A percentile compares a stretch with the other conserved stretches of the same genome.
Evolutionary conservation across 2,797 vertebrate species (phyloP).

Genomic region (Triplophysa yarkandensis): DNA sequence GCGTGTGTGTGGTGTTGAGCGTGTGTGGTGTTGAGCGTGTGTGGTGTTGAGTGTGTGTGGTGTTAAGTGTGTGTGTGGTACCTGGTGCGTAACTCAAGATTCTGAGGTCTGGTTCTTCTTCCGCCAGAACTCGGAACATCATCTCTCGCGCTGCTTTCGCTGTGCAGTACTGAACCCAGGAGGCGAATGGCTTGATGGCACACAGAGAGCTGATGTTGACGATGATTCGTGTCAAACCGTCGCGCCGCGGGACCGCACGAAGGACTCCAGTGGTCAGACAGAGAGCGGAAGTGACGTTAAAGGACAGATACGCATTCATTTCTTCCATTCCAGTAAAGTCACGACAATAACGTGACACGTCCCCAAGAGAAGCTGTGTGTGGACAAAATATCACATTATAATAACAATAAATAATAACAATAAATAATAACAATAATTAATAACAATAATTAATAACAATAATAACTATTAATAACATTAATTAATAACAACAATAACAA

Average conservation of each 20-base stretch:
- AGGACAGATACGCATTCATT: constrained; percentile 79
- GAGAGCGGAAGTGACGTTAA: constrained; percentile 84
- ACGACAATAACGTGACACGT: constrained; percentile 78
- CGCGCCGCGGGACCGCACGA: constrained; percentile 67
- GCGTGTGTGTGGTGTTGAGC: no score
- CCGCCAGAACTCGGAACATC: constrained; percentile 87
- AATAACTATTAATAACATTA: no score
- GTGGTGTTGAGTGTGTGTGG: no score
- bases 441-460: no score
- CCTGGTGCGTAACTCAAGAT: constrained; percentile 91
- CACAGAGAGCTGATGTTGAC: constrained; percentile 88
- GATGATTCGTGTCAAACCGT: constrained; percentile 71
- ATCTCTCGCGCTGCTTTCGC: constrained; percentile 88
- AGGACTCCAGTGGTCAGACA: constrained; percentile 82
- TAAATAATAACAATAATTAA: no score
- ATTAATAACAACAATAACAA: no score
- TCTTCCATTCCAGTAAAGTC: constrained; percentile 74
- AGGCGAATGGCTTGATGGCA: constrained; percentile 80
- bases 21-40: no score
- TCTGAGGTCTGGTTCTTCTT: constrained; percentile 80
- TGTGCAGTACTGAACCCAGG: constrained; percentile 87
- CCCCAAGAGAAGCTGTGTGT: constrained; percentile 82
- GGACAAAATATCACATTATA: background rate
- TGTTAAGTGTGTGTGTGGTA: no score
- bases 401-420: background rate